Conservation (phyloP, 2,797 vertebrate species). For the Sphenodon punctatus region DNA sequence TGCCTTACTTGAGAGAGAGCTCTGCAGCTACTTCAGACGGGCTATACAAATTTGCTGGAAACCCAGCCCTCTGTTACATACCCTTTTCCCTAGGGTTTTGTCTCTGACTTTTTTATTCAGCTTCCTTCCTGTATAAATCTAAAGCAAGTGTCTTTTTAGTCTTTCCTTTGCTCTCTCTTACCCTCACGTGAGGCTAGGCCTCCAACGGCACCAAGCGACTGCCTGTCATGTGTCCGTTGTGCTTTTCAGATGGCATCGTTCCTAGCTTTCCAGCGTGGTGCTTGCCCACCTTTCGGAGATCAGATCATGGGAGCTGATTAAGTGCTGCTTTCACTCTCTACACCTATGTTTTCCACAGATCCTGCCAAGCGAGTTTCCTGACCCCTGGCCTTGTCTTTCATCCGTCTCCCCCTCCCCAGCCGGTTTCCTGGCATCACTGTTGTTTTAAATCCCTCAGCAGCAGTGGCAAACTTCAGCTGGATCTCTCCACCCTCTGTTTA, state of each 20-base stretch:
- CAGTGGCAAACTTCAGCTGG: constrained; percentile 45
- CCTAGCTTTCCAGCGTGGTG: constrained; percentile 36
- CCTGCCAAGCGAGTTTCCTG: constrained; percentile 77
- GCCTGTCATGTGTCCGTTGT: constrained; percentile 3
- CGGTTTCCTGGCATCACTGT: constrained; percentile 75
- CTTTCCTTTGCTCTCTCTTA: background rate
- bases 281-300: constrained; percentile 53
- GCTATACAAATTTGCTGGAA: too few relatives aligned
- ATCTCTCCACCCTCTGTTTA: constrained; percentile 50
- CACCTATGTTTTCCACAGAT: constrained; percentile 69
- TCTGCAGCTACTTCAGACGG: background rate
- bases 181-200: constrained; percentile 16
- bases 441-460: constrained; percentile 56
- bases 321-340: constrained; percentile 50
- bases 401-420: constrained; percentile 67
- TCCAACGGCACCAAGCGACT: constrained; percentile 31
- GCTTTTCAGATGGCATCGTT: constrained; percentile 19
- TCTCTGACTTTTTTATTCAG: background rate
- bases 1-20: background rate
- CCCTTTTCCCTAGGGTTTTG: background rate
- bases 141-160: background rate
- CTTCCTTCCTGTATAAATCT: background rate
- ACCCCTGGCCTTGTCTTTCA: constrained; percentile 64
- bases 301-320: constrained; percentile 43
- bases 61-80: background rate